Evolutionary conservation across 37 sponge, comb jelly and placozoan genomes (phyloP).

Genomic region (Theonella swinhoei): DNA sequence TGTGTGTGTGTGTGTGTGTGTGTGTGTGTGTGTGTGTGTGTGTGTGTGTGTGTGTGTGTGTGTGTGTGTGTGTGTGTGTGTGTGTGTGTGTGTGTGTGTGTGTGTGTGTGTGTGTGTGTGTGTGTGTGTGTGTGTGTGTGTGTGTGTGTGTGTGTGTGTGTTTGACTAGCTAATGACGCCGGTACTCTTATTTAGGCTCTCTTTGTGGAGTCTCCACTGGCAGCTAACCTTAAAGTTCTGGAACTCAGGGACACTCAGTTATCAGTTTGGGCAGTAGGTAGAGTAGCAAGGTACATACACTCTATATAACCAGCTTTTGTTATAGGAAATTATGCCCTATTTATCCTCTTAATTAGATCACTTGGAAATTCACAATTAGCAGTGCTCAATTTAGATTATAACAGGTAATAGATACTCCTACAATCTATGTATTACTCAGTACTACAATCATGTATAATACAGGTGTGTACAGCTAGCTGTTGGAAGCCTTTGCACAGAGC

Average conservation of each 20-base stretch:
- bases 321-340: neutral
- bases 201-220: slow-evolving; percentile 49
- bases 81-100: no score
- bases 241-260: slow-evolving; percentile 50
- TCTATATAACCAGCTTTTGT: slow-evolving; percentile 1
- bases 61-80: neutral
- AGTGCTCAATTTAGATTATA: slow-evolving; percentile 45
- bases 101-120: no score
- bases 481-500: slow-evolving; percentile 22
- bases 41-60: no score
- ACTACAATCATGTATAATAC: neutral
- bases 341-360: slow-evolving; percentile 4
- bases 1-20: no score
- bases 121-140: no score
- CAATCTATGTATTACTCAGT: neutral
- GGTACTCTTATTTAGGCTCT: slow-evolving; percentile 31
- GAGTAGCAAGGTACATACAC: slow-evolving; percentile 39
- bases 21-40: no score
- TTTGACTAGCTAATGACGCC: neutral
- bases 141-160: neutral
- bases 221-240: slow-evolving; percentile 26
- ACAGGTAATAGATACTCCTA: slow-evolving; percentile 16
- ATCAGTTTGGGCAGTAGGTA: slow-evolving; percentile 34
- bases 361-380: slow-evolving; percentile 10
- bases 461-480: neutral